Base-by-base conservation (phyloP, 2,797 vertebrate genomes). In the Microctenopoma stevenorrisi region DNA sequence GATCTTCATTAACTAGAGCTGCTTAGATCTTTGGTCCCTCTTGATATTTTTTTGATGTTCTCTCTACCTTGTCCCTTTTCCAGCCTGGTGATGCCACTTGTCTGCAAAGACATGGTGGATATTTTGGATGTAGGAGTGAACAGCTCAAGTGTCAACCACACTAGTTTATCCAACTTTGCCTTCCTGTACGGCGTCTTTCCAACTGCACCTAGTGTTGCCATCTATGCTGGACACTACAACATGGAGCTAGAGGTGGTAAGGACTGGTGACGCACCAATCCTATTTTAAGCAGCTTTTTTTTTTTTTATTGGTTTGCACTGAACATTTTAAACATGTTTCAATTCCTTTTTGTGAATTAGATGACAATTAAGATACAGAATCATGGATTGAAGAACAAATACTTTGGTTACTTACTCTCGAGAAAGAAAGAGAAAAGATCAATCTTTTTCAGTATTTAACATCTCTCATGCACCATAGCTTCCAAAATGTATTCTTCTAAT, bases 171-270 rank as follows among this genome's bases (percentile, higher is more conserved):
- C 8, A 98, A 99, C 91, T 99, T 97, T 83, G 97, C 97, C 38
- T 99, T 99, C 93, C 92, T 99, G 0, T 99, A 99, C 22, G 98
- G 98, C 50, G 94, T 97, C 85, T 98, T 99, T 88, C 98, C 98
- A 48, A 95, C 96, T 5, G 97, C 98, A 0, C 98, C 98, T 1
- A 98, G 97, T 25, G 98, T 98, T 46, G 97, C 96, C 70, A 97
- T 99, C 91, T 99, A 98, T 77, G 96, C 97, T 49, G 94, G 90
- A 68, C 97, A 98, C 81, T 99, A 98, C 88, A 97, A 96, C 88
- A 95, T 97, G 95, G 97, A 99, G 95, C 91, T 98, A 52, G 97
- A 98, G 92, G 96, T 98, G 95, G 97, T 99, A 89, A 51, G 97
- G 94, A 7, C 4, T 1, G 4, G 2, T 30, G 4, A 56, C 52